Percentiles rank a stretch among this genome's conserved stretches.
These are phyloP conservation scores for Prunella fulvescens DNA, from an alignment of 2,113 vertebrate genomes.

Conservation along the genomic window DNA sequence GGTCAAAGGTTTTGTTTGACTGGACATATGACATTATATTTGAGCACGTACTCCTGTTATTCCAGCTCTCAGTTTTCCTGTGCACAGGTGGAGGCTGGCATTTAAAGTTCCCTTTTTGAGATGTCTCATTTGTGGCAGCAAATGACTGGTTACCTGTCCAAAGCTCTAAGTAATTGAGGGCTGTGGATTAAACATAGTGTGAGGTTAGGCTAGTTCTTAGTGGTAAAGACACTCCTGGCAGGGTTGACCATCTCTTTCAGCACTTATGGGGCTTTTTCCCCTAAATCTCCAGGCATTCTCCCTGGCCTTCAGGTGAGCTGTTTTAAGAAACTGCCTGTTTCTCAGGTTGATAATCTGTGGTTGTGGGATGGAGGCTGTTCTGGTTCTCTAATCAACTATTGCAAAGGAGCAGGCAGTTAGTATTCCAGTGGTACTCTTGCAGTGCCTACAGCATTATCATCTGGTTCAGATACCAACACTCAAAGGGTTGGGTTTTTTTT, in stretches of 20 bases:
- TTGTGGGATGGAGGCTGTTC: background rate
- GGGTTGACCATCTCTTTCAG: background rate
- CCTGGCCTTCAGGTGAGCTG: background rate
- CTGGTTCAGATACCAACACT: background rate
- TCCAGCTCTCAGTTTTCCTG: fast-evolving
- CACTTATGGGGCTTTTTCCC: fast-evolving
- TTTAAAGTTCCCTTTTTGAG: background rate
- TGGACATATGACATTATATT: fast-evolving
- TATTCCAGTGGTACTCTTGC: background rate
- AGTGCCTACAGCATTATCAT: conserved; percentile 1
- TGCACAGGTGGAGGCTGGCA: background rate
- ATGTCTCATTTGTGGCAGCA: background rate
- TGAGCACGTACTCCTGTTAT: fast-evolving
- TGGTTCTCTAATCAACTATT: background rate
- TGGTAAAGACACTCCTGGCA: background rate
- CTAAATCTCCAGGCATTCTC: background rate
- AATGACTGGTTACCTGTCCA: background rate
- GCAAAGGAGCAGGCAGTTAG: background rate
- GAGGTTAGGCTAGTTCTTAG: background rate
- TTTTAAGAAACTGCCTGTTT: background rate
- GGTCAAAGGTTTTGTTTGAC: background rate
- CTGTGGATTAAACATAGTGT: background rate
- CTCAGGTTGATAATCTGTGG: fast-evolving
- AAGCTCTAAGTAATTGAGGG: background rate
- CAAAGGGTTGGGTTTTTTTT: background rate